phyloP scores from a whole-genome alignment of 1,140 invertebrate genomes.

The Ericerus pela region DNA sequence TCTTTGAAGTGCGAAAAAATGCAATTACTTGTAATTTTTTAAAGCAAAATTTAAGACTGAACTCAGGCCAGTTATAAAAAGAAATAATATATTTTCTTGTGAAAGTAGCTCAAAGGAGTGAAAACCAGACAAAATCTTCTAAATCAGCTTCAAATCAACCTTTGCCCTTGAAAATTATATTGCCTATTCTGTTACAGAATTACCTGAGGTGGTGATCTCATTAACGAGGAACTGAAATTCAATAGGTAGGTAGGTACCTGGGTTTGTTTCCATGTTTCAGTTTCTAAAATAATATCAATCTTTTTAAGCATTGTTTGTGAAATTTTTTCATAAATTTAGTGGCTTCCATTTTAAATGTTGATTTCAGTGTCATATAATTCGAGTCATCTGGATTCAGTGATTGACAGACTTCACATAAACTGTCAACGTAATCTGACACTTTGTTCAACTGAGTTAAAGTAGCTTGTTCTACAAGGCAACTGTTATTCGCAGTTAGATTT shows the following conservation, averaged over 20 bases:
- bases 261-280: constrained; percentile 86
- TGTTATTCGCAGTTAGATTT: background rate
- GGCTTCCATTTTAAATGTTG: constrained; percentile 70
- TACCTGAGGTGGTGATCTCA: constrained; percentile 42
- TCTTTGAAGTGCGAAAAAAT: too few species aligned
- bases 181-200: too few species aligned
- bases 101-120: too few species aligned
- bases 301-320: constrained; percentile 77
- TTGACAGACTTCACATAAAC: constrained; percentile 40
- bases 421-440: constrained; percentile 60
- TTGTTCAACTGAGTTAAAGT: constrained; percentile 61
- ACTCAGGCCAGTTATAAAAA: too few species aligned
- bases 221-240: constrained; percentile 45
- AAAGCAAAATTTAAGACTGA: too few species aligned
- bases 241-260: constrained; percentile 54
- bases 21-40: too few species aligned
- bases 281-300: constrained; percentile 66
- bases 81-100: too few species aligned
- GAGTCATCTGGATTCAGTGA: constrained; percentile 18
- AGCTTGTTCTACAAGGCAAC: constrained; percentile 39
- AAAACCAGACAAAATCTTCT: too few species aligned
- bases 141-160: too few species aligned
- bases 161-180: too few species aligned
- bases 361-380: constrained; percentile 40
- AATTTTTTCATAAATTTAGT: constrained; percentile 82